Base-by-base conservation (phyloP, 2,888 invertebrate genomes). In the Protonemura montana region DNA sequence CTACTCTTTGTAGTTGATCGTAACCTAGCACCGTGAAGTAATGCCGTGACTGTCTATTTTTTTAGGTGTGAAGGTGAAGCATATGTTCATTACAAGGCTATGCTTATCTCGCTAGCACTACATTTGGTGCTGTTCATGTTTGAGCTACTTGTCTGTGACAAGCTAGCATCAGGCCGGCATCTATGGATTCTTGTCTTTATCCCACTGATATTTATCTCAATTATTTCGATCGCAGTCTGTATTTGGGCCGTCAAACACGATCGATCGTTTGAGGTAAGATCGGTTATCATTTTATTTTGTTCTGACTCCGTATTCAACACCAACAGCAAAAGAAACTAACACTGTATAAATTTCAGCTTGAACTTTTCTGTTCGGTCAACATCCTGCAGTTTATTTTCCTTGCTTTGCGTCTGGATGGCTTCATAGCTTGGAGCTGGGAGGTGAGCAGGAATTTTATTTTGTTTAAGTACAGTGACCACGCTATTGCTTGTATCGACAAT, bases 191-290 rank as follows among this genome's bases (percentile, higher is more conserved):
- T 97, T 88, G 97, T 97, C 90, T 97, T 99, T 91, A 97, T 98
- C 91, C 99, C 99, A 13, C 93, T 99, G 88, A 97, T 99, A 91
- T 98, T 98, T 91, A 97, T 99, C 90, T 98, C 98, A 88, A 96
- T 99, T 89, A 96, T 99, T 76, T 98, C 99, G 87, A 98, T 99
- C 89, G 98, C 98, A 84, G 97, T 99, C 88, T 98, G 95, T 91
- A 97, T 99, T 89, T 99, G 99, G 99, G 98, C 99, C 85, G 97
- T 99, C 26, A 98, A 99, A 92, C 98, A 99, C 92, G 99, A 99
- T 91, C 94, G 99, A 87, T 97, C 98, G 29, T 99, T 98, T 93
- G 99, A 99, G 94, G 97, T 96, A 91, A 91, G 92, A 5, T 27
- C 1, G 3, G 26, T 26, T 26, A 25, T 78, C 5, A 78, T 2